Base-by-base conservation (phyloP, 2,888 invertebrate genomes). In the Rhagophthalmus giganteus region DNA sequence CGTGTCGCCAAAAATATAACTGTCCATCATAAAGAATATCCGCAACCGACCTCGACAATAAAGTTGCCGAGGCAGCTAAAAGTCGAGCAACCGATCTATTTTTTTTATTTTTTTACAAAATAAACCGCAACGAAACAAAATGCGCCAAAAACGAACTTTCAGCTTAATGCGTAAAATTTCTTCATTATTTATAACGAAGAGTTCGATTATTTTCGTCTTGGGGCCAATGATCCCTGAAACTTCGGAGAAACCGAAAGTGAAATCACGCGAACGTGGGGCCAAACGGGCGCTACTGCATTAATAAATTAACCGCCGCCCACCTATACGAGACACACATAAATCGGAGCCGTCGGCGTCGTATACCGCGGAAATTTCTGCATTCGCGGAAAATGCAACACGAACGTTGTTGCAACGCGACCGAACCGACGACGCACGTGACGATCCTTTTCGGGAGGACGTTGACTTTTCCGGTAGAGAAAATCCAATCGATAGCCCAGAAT, bases 401-500 rank as follows among this genome's bases (percentile, higher is more conserved):
- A 37, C 10, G n/a, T n/a, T n/a, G n/a, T 31, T 31, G 31, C 40
- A 11, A 37, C n/a, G 25, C 28, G 27, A n/a, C n/a, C n/a, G n/a
- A n/a, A n/a, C n/a, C n/a, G 35, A 37, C 30, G 24, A 45, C 31
- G 32, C 47, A 47, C 47, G 47, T 47, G 47, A 47, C 47, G 33
- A 40, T 47, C 33, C 39, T 47, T n/a, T 46, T 34, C 32, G 25
- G 40, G 30, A 45, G 51, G 52, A 46, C 52, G 52, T 52, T 52
- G 52, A 52, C 52, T 52, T 52, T 47, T 47, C 52, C 51, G 35
- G 45, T 31, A 25, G 51, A 51, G 32, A 45, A 37, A 28, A 26
- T 30, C 30, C 25, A 46, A 52, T 52, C 52, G 46, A 52, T 52
- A 47, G 26, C 12, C 39, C 46, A 35, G 32, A 51, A 51, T 51